Base-by-base conservation (phyloP, 1,140 invertebrate genomes). In the Portunus trituberculatus region DNA sequence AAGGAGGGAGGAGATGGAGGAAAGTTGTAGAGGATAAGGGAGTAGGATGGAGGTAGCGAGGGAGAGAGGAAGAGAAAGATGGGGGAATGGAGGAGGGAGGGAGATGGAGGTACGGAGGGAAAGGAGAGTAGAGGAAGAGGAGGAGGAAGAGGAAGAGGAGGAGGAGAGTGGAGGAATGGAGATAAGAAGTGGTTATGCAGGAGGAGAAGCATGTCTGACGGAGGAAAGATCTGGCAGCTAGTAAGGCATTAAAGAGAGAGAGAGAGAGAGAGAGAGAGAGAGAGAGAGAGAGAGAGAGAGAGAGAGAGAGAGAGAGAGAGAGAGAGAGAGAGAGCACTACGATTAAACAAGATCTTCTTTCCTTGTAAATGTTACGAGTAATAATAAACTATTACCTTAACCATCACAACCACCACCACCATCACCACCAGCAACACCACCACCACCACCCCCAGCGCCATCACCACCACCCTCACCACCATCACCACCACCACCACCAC, bases 181-280 rank as follows among this genome's bases (percentile, higher is more conserved):
- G 67, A 76, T 25, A n/a, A 76, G 67, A 76, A n/a, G 52, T 12
- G 52, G 52, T 59, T 59, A 59, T 76, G 67, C 20, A 76, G 67
- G 67, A 76, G 67, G n/a, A 76, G 67, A n/a, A 76, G 67, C 20
- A 76, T 76, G 67, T n/a, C 20, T 25, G 67, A 76, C 20, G 20
- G 67, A 76, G 67, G 20, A 76, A 76, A 59, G 52, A 76, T 76
- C 20, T 76, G 67, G 67, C 67, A 76, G 67, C 20, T 20, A n/a
- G 67, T 76, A 76, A n/a, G 67, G 20, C 67, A 59, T 59, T 59
- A 59, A 59, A 76, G 67, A 76, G 67, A 76, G 67, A 76, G 67
- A 76, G 67, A 76, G 67, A 76, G 67, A 76, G 67, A 76, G 67
- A 76, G 67, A 76, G 67, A 76, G 67, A 76, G 67, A 76, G 67